Evolutionary conservation across 1,140 invertebrate species (phyloP).

Genomic region (Drosophila ogumai): DNA sequence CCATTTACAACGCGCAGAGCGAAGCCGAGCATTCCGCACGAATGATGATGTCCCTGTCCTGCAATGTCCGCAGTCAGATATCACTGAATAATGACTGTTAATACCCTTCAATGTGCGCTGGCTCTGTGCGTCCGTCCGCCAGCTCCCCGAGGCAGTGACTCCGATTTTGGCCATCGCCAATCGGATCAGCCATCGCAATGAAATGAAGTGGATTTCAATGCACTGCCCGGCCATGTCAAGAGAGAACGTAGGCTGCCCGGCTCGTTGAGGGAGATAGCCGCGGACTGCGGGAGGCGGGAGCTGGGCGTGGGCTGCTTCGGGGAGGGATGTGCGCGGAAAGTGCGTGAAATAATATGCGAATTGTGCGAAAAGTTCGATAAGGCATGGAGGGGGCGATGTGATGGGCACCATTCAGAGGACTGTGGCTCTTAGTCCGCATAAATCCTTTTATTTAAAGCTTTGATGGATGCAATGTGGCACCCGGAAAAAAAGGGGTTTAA

Average conservation of each 20-base stretch:
- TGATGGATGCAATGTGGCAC: conserved; percentile 1
- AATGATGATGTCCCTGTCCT: conserved; percentile 80
- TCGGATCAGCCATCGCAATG: conserved; percentile 51
- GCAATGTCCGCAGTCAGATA: conserved; percentile 83
- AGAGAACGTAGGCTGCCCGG: conserved; percentile 15
- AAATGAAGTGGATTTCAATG: conserved; percentile 82
- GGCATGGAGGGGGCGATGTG: conserved; percentile 4
- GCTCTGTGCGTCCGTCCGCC: conserved; percentile 7
- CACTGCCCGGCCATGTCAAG: conserved; percentile 62
- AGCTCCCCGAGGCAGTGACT: conserved; percentile 37
- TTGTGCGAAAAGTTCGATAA: conserved; percentile 73
- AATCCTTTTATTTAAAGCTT: conserved; percentile 12
- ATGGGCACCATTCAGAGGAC: background rate
- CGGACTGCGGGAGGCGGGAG: background rate
- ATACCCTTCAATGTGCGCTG: conserved; percentile 83
- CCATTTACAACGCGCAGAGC: conserved; percentile 63
- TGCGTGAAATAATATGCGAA: conserved; percentile 73
- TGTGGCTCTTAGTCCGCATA: conserved; percentile 3
- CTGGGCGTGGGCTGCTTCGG: background rate
- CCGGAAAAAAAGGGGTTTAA: background rate
- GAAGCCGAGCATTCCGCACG: conserved; percentile 69
- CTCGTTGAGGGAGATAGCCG: conserved; percentile 39
- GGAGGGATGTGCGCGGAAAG: conserved; percentile 28
- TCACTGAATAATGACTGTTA: conserved; percentile 85
- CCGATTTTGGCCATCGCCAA: conserved; percentile 52